These are phyloP conservation scores for Alouatta palliata DNA, from an alignment of 2,113 vertebrate species.

Conservation along the genomic window DNA sequence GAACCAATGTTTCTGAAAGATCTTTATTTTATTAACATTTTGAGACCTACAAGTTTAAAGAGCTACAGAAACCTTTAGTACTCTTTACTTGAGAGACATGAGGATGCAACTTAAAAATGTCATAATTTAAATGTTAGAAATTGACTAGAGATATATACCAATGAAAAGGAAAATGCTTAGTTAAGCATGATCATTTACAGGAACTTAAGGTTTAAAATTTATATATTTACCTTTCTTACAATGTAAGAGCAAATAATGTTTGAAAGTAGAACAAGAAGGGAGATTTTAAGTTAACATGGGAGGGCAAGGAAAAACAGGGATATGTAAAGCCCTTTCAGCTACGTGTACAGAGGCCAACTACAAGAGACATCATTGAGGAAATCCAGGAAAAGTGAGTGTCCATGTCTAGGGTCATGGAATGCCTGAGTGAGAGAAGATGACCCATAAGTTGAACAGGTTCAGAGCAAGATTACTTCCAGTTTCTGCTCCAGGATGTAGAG, in stretches of 20 bases:
- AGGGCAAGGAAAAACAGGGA: not conserved
- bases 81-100: not conserved
- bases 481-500: not conserved
- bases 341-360: rapidly evolving
- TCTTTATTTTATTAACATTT: not conserved
- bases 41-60: not conserved
- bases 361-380: not conserved
- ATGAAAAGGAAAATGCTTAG: not conserved
- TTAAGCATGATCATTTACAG: not conserved
- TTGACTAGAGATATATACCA: not conserved
- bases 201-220: not conserved
- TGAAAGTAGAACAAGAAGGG: not conserved
- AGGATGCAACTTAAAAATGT: not conserved
- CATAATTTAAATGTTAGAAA: not conserved
- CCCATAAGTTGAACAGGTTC: not conserved
- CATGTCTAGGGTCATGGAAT: not conserved
- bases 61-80: not conserved
- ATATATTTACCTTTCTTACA: not conserved
- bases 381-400: too few species aligned
- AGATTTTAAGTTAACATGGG: not conserved
- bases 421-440: not conserved
- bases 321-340: not conserved
- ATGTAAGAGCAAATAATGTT: not conserved
- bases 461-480: not conserved
- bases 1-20: not conserved